These are phyloP conservation scores for Bilobella aurantiaca DNA, from an alignment of 1,140 invertebrate genomes.

Conservation along the genomic window DNA sequence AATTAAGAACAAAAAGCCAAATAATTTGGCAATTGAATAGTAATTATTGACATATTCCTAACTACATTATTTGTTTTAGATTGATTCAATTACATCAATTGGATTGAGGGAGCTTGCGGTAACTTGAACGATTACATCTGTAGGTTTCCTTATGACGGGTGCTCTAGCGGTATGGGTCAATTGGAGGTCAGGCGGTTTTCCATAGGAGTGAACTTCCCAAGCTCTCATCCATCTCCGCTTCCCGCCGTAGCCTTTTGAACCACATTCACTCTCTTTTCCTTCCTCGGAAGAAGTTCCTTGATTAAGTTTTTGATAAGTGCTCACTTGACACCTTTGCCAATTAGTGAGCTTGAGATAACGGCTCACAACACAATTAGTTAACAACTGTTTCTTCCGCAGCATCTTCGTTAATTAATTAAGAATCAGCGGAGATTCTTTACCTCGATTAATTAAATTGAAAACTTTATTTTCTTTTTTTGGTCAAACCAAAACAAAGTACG, in stretches of 20 bases:
- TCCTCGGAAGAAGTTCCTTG: not conserved
- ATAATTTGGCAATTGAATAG: too few relatives aligned
- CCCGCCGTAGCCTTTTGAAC: not conserved
- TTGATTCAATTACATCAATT: slow-evolving; percentile 58
- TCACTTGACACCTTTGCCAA: not conserved
- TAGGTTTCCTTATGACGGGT: not conserved
- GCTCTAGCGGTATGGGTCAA: slow-evolving; percentile 47
- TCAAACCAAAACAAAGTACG: not conserved
- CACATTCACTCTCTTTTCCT: not conserved
- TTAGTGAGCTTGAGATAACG: not conserved
- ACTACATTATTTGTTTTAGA: too few relatives aligned
- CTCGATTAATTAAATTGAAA: not conserved
- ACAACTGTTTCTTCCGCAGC: too few relatives aligned
- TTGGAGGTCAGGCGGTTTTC: slow-evolving; percentile 54
- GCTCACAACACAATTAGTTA: too few relatives aligned
- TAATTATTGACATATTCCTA: too few relatives aligned
- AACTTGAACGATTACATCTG: not conserved
- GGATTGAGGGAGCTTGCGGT: slow-evolving; percentile 74
- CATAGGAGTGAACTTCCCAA: slow-evolving; percentile 68
- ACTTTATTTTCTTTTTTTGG: not conserved
- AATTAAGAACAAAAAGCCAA: too few relatives aligned
- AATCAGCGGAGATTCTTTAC: too few relatives aligned
- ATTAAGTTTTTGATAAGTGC: not conserved
- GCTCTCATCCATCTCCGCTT: slow-evolving; percentile 40
- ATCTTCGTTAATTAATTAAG: too few relatives aligned